Conservation (phyloP, 2,888 invertebrate genomes). For the Sicus ferrugineus region DNA sequence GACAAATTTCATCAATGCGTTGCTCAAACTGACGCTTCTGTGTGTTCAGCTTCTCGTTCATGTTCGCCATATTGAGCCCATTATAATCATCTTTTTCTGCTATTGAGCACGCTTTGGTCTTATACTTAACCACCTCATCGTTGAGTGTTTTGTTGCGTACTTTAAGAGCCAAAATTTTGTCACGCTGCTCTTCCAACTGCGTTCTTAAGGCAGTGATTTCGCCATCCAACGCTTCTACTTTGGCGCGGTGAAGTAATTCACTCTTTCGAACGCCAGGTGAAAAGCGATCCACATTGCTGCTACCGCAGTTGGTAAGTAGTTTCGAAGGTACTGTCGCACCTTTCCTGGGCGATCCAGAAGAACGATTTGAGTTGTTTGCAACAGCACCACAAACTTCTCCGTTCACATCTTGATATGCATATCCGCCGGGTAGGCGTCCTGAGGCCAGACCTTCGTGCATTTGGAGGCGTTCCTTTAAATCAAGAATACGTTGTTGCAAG, state of each 20-base stretch:
- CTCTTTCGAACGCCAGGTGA: slow-evolving; percentile 66
- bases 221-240: slow-evolving; percentile 70
- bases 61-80: slow-evolving; percentile 70
- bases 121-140: slow-evolving; percentile 69
- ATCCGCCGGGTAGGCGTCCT: not conserved
- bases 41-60: slow-evolving; percentile 64
- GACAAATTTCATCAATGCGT: slow-evolving; percentile 51
- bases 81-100: slow-evolving; percentile 73
- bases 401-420: not conserved
- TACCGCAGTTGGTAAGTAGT: not conserved
- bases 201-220: slow-evolving; percentile 68
- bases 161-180: slow-evolving; percentile 72
- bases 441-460: slow-evolving; percentile 33
- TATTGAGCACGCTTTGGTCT: slow-evolving; percentile 70
- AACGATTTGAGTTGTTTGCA: not conserved
- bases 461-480: slow-evolving; percentile 71
- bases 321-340: not conserved
- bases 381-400: not conserved
- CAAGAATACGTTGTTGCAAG: slow-evolving; percentile 73
- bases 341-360: not conserved
- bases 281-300: slow-evolving; percentile 47
- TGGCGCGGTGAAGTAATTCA: slow-evolving; percentile 67
- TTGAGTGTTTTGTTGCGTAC: slow-evolving; percentile 76
- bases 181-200: slow-evolving; percentile 70
- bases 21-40: slow-evolving; percentile 56